phyloP scores from a whole-genome alignment of 2,888 invertebrate species.

The Linnaemya vulpina region DNA sequence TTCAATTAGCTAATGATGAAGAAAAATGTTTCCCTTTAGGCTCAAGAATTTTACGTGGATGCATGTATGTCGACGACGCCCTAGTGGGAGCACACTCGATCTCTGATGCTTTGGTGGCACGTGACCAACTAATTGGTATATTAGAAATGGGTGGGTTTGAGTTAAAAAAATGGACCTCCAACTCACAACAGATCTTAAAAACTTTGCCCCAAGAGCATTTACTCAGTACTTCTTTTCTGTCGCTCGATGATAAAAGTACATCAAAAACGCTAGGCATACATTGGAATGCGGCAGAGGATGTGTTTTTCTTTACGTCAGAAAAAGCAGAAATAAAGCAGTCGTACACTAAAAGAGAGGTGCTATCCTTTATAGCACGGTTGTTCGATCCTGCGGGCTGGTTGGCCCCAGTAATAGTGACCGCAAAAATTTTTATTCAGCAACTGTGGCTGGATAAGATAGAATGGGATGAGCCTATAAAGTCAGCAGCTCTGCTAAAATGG shows the following conservation, averaged over 20 bases:
- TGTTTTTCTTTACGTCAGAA: background rate
- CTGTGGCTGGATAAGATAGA: background rate
- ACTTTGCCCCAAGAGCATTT: background rate
- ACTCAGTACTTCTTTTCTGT: background rate
- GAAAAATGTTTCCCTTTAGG: no score
- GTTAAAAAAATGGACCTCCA: no score
- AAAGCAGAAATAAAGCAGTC: no score
- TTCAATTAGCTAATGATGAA: constrained; percentile 1
- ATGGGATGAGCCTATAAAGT: background rate
- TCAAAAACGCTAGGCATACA: no score
- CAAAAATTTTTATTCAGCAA: background rate
- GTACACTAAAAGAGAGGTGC: no score
- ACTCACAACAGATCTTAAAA: no score
- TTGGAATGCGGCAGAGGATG: no score
- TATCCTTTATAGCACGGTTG: background rate
- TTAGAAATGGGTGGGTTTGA: no score
- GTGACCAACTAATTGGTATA: background rate
- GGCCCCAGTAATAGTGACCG: background rate
- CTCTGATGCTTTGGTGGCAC: background rate
- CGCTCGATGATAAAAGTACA: no score
- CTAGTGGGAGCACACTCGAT: background rate
- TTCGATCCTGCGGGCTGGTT: background rate
- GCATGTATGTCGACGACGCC: background rate
- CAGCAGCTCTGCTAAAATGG: no score
- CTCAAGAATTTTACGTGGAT: background rate